Percentiles rank a stretch among this genome's conserved stretches.
Evolutionary conservation across 2,797 vertebrate species (phyloP).

Genomic region (Diceros bicornis): DNA sequence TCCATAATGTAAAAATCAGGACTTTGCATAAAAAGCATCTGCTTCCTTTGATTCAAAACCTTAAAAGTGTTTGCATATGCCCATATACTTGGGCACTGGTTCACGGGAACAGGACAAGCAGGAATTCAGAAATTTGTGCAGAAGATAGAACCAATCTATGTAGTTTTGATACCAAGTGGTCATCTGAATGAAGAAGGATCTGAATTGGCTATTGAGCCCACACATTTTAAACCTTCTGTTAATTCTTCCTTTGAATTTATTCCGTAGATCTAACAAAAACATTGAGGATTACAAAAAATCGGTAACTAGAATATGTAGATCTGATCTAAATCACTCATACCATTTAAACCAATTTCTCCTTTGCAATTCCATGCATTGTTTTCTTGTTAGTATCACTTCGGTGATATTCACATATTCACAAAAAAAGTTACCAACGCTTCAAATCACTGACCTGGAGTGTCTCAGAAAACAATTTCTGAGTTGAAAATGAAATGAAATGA

Average conservation of each 20-base stretch:
- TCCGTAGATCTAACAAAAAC: neutral
- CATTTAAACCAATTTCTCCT: neutral
- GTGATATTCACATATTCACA: neutral
- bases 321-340: neutral
- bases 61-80: neutral
- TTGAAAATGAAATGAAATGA: too few species aligned
- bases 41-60: slow-evolving; percentile 50
- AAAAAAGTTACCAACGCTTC: slow-evolving; percentile 20
- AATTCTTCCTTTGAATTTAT: neutral
- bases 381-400: neutral
- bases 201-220: neutral
- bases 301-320: neutral
- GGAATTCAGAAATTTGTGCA: neutral
- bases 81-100: neutral
- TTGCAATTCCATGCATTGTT: neutral
- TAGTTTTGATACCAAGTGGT: neutral
- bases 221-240: neutral
- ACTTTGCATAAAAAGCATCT: slow-evolving; percentile 35
- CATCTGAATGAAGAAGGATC: neutral
- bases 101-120: neutral
- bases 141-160: neutral
- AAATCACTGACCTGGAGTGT: neutral
- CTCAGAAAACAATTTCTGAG: neutral
- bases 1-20: slow-evolving; percentile 63
- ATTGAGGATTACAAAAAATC: neutral